Base-by-base conservation (phyloP, 2,888 invertebrate species). In the Willowsia nigromaculata region DNA sequence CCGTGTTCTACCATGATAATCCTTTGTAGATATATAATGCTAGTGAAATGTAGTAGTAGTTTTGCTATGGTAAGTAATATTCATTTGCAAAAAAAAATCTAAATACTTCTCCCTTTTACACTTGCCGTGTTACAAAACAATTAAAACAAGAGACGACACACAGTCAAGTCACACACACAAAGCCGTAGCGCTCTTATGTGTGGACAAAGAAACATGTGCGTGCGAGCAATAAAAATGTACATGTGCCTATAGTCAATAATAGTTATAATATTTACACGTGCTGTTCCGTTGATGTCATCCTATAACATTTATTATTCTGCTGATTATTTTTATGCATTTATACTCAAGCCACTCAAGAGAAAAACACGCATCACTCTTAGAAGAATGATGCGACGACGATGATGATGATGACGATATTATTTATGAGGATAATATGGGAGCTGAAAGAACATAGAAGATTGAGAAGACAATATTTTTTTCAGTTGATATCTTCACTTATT, bases 191-290 rank as follows among this genome's bases (percentile, higher is more conserved):
- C n/a, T n/a, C n/a, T n/a, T n/a, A 11, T 33, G 62, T 62, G 62
- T 62, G 33, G 33, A 62, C 62, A 62, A 62, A 62, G 62, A 6
- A 62, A 62, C 62, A 62, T 62, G 15, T 62, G 62, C 62, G 62
- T 62, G 62, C 33, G 33, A 33, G 33, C n/a, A n/a, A 33, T 30
- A n/a, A 7, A 2, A 27, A 59, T 59, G 15, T n/a, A 59, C 13
- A 59, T 18, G 4, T 56, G 1, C 18, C 6, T 56, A 22, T 56
- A 22, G 22, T 22, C 4, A 22, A 22, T 22, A 18, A 25, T 59
- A 11, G 25, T 27, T 25, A 25, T 59, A 59, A 59, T 22, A 53
- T 15, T 5, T n/a, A 53, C 18, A 53, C 0, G n/a, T 27, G 5
- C 11, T 59, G 27, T 27, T 56, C n/a, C n/a, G n/a, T n/a, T 62